Conservation (phyloP, 2,888 invertebrate species). For the Lydus trimaculatus region DNA sequence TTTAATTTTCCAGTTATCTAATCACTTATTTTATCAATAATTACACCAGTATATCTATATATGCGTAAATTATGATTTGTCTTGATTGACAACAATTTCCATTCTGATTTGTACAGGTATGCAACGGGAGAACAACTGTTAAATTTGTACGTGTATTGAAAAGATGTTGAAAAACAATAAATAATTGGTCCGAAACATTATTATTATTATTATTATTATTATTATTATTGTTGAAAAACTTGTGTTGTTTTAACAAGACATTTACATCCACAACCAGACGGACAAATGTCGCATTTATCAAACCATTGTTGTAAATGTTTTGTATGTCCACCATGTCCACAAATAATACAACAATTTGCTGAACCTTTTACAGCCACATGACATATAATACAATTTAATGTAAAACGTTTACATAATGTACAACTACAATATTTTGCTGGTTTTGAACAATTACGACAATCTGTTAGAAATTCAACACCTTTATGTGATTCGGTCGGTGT, state of each 20-base stretch:
- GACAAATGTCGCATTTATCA: conserved; percentile 77
- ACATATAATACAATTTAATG: conserved; percentile 85
- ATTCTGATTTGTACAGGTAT: not conserved
- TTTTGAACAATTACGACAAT: conserved; percentile 75
- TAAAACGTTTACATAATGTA: conserved; percentile 73
- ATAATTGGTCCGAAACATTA: conserved; percentile 5
- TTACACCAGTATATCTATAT: not conserved
- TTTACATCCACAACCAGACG: conserved; percentile 91
- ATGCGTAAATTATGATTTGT: not conserved
- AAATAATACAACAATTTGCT: conserved; percentile 85
- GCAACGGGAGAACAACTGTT: not conserved
- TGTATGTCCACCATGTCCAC: conserved; percentile 94
- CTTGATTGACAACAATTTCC: not conserved
- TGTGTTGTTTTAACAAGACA: conserved; percentile 77
- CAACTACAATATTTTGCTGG: conserved; percentile 75
- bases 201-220: conserved; percentile 21
- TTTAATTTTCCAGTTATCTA: not conserved
- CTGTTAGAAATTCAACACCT: conserved; percentile 75
- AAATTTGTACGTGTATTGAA: conserved; percentile 4
- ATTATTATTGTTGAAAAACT: conserved; percentile 58
- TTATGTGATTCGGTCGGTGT: conserved; percentile 57
- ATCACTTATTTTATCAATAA: not conserved
- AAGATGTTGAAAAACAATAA: conserved; percentile 5
- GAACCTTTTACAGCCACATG: conserved; percentile 84
- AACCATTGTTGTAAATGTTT: conserved; percentile 87